A percentile compares a stretch with the other conserved stretches of the same genome.
phyloP scores from a whole-genome alignment of 2,888 invertebrate genomes.

The Macrophya annulata region DNA sequence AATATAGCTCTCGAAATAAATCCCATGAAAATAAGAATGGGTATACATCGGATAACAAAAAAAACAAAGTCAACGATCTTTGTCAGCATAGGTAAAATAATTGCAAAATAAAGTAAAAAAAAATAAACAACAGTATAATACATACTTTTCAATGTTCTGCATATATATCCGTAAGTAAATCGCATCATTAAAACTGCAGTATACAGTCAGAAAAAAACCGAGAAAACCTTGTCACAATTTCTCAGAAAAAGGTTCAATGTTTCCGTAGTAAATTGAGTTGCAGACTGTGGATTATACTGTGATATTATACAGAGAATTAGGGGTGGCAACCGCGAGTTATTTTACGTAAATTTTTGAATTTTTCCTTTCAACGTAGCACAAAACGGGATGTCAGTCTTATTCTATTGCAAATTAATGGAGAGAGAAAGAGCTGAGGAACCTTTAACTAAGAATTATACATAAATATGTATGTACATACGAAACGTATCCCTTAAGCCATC shows the following conservation, averaged over 20 bases:
- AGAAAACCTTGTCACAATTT: neutral
- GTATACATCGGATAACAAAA: neutral
- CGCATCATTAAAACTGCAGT: neutral
- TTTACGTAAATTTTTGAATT: slow-evolving; percentile 14
- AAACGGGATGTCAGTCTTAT: neutral
- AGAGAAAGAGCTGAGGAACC: neutral
- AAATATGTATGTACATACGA: neutral
- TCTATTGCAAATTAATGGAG: neutral
- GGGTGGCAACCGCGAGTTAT: neutral
- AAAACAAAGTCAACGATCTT: neutral
- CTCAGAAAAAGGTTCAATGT: neutral
- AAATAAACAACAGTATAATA: neutral
- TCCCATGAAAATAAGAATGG: no score
- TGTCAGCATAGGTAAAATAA: slow-evolving; percentile 2
- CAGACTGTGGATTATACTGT: slow-evolving; percentile 32
- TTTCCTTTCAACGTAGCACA: neutral
- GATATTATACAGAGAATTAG: slow-evolving; percentile 35
- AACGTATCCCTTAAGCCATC: neutral
- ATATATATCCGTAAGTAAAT: neutral
- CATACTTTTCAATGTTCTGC: neutral
- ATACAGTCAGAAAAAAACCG: neutral
- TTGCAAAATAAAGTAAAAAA: neutral
- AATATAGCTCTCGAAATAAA: no score
- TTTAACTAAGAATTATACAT: neutral
- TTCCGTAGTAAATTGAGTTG: slow-evolving; percentile 10